Conservation (phyloP, 2,113 vertebrate species). For the Bagarius yarrelli region DNA sequence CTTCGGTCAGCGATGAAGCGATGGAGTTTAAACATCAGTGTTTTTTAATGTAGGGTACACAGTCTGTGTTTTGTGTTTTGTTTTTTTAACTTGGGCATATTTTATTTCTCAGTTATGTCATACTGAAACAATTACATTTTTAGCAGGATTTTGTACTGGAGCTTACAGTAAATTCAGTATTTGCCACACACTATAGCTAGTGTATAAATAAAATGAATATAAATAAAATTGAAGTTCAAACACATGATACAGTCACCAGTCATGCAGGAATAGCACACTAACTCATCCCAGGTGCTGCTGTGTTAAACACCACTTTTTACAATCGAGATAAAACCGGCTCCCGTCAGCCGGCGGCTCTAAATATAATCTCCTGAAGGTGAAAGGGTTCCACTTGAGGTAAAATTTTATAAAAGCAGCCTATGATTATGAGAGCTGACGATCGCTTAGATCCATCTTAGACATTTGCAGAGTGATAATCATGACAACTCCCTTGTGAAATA, state of each 20-base stretch:
- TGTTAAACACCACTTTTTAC: neutral
- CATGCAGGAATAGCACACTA: constrained; percentile 5
- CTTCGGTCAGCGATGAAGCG: constrained; percentile 2
- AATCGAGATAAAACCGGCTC: neutral
- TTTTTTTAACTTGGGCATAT: too few relatives aligned
- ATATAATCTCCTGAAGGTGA: constrained; percentile 1
- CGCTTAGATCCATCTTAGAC: neutral
- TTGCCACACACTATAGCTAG: too few relatives aligned
- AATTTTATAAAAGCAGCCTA: neutral
- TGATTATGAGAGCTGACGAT: neutral
- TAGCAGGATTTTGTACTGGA: too few relatives aligned
- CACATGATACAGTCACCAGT: constrained; percentile 8
- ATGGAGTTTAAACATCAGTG: neutral
- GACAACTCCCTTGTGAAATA: too few relatives aligned
- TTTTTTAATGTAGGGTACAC: neutral
- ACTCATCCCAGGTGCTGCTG: neutral
- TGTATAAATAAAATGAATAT: too few relatives aligned
- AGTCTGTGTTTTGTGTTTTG: too few relatives aligned
- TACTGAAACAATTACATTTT: too few relatives aligned
- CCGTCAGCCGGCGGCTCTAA: neutral
- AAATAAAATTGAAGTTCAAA: constrained; percentile 11
- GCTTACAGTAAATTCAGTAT: too few relatives aligned
- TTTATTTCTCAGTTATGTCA: too few relatives aligned
- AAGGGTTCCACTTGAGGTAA: neutral
- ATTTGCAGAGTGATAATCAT: neutral